phyloP scores from a whole-genome alignment of 2,113 vertebrate genomes.

The Heterocephalus glaber region DNA sequence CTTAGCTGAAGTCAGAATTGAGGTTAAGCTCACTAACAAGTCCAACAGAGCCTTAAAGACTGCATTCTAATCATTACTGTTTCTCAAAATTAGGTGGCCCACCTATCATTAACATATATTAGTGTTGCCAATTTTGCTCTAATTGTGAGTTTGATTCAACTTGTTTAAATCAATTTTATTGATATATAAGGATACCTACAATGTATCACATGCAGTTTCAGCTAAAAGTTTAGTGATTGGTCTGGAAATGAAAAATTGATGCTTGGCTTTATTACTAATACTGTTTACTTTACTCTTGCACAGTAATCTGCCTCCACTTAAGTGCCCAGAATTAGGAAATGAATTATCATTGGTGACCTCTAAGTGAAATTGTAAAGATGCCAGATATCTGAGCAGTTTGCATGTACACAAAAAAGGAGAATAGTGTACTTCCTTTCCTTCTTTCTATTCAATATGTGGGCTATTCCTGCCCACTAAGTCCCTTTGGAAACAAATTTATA shows the following conservation, averaged over 20 bases:
- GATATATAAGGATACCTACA: constrained; percentile 80
- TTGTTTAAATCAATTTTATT: constrained; percentile 85
- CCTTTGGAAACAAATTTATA: constrained; percentile 18
- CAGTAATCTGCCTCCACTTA: constrained; percentile 52
- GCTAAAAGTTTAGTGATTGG: constrained; percentile 77
- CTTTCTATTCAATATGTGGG: constrained; percentile 47
- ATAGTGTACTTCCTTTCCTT: not conserved
- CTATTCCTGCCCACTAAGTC: not conserved
- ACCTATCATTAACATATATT: constrained; percentile 82
- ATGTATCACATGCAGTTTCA: constrained; percentile 75
- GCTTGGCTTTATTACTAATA: constrained; percentile 57
- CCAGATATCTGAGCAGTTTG: constrained; percentile 35
- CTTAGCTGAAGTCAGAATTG: constrained; percentile 30
- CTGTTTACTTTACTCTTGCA: constrained; percentile 10
- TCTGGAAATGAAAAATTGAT: constrained; percentile 74
- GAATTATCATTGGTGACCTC: constrained; percentile 53
- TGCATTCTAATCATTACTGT: constrained; percentile 79
- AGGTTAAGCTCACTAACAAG: constrained; percentile 72
- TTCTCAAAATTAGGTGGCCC: constrained; percentile 81
- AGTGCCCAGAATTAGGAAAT: constrained; percentile 59
- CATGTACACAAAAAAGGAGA: not conserved
- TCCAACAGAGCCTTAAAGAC: constrained; percentile 75
- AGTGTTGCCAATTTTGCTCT: constrained; percentile 79
- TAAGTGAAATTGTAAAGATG: constrained; percentile 61
- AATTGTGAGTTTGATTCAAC: constrained; percentile 83